phyloP scores from a whole-genome alignment of 2,888 invertebrate genomes.

The Bellardia pandia region DNA sequence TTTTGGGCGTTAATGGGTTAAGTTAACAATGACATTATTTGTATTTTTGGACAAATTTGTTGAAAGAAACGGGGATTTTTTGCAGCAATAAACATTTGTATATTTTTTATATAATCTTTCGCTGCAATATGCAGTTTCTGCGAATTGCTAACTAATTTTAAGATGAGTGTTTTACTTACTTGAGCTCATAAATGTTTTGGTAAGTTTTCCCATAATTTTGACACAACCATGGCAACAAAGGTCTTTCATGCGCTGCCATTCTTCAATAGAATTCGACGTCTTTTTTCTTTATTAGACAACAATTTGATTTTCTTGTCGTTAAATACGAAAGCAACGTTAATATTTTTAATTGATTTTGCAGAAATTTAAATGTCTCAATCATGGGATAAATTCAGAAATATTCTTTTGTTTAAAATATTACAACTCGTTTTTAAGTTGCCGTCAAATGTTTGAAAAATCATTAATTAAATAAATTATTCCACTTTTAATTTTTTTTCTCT shows the following conservation, averaged over 20 bases:
- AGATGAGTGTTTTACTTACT: constrained; percentile 62
- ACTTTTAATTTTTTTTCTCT: constrained; percentile 52
- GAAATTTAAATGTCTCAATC: not conserved
- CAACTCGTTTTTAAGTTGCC: constrained; percentile 8
- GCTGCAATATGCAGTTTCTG: not conserved
- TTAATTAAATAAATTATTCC: constrained; percentile 52
- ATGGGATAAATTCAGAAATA: not conserved
- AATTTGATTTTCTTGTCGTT: not conserved
- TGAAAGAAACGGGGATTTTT: constrained; percentile 20
- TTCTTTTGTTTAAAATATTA: constrained; percentile 11
- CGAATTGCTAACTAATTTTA: not conserved
- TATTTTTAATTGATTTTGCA: constrained; percentile 16
- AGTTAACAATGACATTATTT: constrained; percentile 4
- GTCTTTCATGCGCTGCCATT: constrained; percentile 64
- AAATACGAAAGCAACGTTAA: constrained; percentile 11
- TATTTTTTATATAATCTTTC: not conserved
- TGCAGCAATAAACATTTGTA: not conserved
- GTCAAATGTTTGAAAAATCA: constrained; percentile 33
- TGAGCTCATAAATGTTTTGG: constrained; percentile 18
- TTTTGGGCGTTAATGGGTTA: too few relatives aligned
- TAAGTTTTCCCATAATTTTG: constrained; percentile 1
- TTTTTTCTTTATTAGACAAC: constrained; percentile 28
- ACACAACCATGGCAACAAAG: not conserved
- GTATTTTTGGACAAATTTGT: constrained; percentile 18
- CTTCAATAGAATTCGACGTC: constrained; percentile 28